Evolutionary conservation across 2,113 vertebrate genomes (phyloP).

Genomic region (Cololabis saira): DNA sequence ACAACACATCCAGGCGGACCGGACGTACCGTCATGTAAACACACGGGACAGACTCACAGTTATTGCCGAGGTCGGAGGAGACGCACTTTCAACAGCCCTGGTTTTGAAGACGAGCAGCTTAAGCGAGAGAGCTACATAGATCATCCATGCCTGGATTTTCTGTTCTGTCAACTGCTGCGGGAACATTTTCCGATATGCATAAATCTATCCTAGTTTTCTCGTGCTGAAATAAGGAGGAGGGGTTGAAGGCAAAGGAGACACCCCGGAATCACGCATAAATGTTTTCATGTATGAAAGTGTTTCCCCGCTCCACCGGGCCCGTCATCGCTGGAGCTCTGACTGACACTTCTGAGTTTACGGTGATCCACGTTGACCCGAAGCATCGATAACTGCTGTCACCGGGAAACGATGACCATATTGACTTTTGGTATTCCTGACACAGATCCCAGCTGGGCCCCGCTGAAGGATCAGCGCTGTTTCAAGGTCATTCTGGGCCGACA

Average conservation of each 20-base stretch:
- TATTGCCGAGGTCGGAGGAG: not conserved
- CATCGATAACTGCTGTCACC: not conserved
- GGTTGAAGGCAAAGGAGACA: too few species aligned
- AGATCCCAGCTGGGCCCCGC: not conserved
- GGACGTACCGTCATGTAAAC: not conserved
- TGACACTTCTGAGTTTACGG: not conserved
- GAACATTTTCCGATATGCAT: not conserved
- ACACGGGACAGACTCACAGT: constrained; percentile 31
- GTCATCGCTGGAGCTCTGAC: not conserved
- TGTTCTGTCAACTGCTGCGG: constrained; percentile 2
- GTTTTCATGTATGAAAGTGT: too few species aligned
- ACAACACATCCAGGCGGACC: constrained; percentile 6
- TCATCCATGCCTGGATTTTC: not conserved
- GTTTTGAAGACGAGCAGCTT: not conserved
- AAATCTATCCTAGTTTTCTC: constrained; percentile 18
- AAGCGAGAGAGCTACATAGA: not conserved
- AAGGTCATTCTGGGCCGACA: not conserved
- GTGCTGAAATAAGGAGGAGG: not conserved
- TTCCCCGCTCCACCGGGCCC: not conserved
- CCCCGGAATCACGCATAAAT: not conserved
- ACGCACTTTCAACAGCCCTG: constrained; percentile 3
- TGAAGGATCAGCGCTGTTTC: not conserved
- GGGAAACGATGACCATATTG: not conserved
- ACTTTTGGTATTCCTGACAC: constrained; percentile 23
- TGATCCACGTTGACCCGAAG: constrained; percentile 27